Evolutionary conservation across 1,140 invertebrate genomes (phyloP).

Genomic region (Aphis craccivora): DNA sequence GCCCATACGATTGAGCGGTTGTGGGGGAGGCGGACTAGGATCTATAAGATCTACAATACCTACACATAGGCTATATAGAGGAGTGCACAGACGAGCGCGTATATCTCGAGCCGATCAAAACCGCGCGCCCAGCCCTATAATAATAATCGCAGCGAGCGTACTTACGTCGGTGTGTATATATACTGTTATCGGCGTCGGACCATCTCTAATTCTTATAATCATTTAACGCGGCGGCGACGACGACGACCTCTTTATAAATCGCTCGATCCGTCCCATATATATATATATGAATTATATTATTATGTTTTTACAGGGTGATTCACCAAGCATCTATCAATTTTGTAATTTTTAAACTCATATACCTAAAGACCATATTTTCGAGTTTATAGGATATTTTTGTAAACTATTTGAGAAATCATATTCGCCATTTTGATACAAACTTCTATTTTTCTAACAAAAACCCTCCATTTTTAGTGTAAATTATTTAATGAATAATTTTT

Average conservation of each 20-base stretch:
- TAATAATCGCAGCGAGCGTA: not conserved
- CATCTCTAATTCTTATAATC: slow-evolving; percentile 31
- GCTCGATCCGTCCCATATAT: not conserved
- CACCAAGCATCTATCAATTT: not conserved
- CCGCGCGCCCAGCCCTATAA: not conserved
- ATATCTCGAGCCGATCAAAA: slow-evolving; percentile 14
- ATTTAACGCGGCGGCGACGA: not conserved
- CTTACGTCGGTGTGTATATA: not conserved
- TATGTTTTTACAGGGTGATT: not conserved
- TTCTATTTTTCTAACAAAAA: not conserved
- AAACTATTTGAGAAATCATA: too few species aligned
- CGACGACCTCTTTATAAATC: slow-evolving; percentile 45
- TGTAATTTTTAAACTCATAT: too few species aligned
- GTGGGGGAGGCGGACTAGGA: not conserved
- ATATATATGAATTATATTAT: not conserved
- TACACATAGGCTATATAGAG: not conserved
- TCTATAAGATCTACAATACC: not conserved
- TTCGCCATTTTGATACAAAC: not conserved
- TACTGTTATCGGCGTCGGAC: slow-evolving; percentile 26
- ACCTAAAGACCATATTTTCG: too few species aligned
- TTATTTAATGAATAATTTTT: too few species aligned
- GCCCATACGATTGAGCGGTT: not conserved
- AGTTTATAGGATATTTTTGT: too few species aligned
- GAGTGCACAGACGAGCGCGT: not conserved
- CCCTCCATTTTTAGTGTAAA: too few species aligned